Conservation (phyloP, 2,888 invertebrate genomes). For the Thymelicus acteon region DNA sequence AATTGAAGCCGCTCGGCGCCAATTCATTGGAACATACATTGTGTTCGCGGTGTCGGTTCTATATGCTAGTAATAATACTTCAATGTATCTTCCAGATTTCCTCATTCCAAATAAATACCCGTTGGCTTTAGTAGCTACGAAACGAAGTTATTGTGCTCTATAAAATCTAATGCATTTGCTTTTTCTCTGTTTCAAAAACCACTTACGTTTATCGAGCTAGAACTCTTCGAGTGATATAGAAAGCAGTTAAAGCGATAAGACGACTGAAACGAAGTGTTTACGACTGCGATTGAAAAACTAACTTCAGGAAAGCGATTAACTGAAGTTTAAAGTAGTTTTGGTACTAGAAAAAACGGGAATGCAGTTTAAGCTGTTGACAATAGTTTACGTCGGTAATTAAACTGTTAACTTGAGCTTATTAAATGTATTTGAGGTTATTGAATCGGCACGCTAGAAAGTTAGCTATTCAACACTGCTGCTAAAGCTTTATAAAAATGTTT, state of each 20-base stretch:
- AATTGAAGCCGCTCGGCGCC: no score
- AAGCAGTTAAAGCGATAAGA: conserved; percentile 37
- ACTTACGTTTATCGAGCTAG: conserved; percentile 34
- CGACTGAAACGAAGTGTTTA: conserved; percentile 35
- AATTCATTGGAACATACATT: no score
- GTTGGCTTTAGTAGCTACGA: neutral
- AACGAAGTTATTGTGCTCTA: no score
- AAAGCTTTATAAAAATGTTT: no score
- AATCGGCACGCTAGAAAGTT: no score
- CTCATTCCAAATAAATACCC: neutral
- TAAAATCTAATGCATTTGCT: neutral
- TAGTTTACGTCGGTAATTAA: conserved; percentile 23
- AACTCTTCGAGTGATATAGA: conserved; percentile 33
- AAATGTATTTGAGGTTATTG: neutral
- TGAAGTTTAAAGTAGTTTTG: conserved; percentile 36
- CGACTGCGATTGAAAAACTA: conserved; percentile 38
- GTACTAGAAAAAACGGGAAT: conserved; percentile 25
- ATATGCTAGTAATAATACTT: no score
- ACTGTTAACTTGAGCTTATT: neutral
- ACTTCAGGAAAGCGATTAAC: conserved; percentile 36
- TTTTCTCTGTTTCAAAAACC: conserved; percentile 26
- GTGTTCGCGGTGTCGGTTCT: no score
- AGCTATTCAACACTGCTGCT: no score
- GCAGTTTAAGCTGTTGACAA: conserved; percentile 28
- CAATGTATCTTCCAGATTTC: no score